phyloP scores from a whole-genome alignment of 2,113 vertebrate genomes.

The Heterocephalus glaber region DNA sequence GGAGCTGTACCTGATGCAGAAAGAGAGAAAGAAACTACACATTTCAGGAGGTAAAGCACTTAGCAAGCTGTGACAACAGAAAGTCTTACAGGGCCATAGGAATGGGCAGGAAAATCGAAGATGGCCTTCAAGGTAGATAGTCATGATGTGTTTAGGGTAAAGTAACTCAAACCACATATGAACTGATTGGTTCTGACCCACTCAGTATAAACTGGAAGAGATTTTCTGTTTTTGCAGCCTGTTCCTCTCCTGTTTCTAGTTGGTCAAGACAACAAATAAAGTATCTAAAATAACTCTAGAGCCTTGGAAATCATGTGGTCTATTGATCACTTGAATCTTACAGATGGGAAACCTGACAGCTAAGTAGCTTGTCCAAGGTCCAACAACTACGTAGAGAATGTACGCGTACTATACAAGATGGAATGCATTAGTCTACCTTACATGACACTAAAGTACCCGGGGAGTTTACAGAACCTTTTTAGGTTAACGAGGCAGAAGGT shows the following conservation, averaged over 20 bases:
- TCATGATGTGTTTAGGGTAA: not conserved
- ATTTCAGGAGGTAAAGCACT: not conserved
- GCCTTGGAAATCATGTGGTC: not conserved
- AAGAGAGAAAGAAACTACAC: not conserved
- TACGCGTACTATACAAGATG: not conserved
- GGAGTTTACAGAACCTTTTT: constrained; percentile 25
- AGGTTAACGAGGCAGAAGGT: not conserved
- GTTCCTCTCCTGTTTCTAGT: not conserved
- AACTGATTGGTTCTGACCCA: not conserved
- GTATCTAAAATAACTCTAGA: not conserved
- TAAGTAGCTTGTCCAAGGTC: not conserved
- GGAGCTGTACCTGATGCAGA: not conserved
- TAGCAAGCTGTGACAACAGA: not conserved
- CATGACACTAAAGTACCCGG: not conserved
- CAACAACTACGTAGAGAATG: not conserved
- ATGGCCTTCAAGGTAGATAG: not conserved
- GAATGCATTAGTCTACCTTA: not conserved
- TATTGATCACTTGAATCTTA: not conserved
- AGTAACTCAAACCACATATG: not conserved
- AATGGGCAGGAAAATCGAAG: constrained; percentile 15
- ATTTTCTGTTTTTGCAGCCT: not conserved
- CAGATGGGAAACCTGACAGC: constrained; percentile 9
- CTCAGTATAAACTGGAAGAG: not conserved
- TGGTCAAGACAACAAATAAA: not conserved
- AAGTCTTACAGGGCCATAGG: not conserved